Percentiles rank a stretch among this genome's conserved stretches.
These are phyloP conservation scores for Microctenopoma lineatum DNA, from an alignment of 2,797 vertebrate species.

Conservation along the genomic window DNA sequence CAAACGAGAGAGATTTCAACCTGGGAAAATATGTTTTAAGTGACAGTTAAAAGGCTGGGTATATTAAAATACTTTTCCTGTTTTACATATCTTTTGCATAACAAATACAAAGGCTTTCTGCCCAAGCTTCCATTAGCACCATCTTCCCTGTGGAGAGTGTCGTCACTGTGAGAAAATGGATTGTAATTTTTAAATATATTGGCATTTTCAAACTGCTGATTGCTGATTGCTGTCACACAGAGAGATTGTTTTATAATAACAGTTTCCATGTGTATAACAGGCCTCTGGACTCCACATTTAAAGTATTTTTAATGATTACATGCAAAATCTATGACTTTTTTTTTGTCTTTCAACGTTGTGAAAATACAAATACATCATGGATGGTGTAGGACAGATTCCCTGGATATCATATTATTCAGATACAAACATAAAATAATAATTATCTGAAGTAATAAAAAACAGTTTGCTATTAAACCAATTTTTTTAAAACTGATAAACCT, in stretches of 20 bases:
- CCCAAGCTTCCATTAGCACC: slow-evolving; percentile 64
- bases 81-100: slow-evolving; percentile 49
- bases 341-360: slow-evolving; percentile 10
- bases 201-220: slow-evolving; percentile 63
- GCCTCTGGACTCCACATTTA: slow-evolving; percentile 26
- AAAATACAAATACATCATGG: slow-evolving; percentile 18
- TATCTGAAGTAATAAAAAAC: slow-evolving; percentile 3
- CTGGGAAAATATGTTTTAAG: slow-evolving; percentile 13
- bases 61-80: slow-evolving; percentile 27
- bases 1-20: neutral
- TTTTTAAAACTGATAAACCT: slow-evolving; percentile 11
- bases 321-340: slow-evolving; percentile 5
- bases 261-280: slow-evolving; percentile 42
- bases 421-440: neutral
- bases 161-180: slow-evolving; percentile 61
- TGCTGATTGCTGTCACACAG: slow-evolving; percentile 72
- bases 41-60: slow-evolving; percentile 6
- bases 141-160: slow-evolving; percentile 61
- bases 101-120: slow-evolving; percentile 53
- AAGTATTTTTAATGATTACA: slow-evolving; percentile 28
- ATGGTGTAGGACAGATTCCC: neutral
- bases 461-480: slow-evolving; percentile 10
- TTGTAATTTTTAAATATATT: slow-evolving; percentile 63
- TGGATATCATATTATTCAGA: slow-evolving; percentile 12
- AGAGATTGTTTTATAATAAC: slow-evolving; percentile 61